These are phyloP conservation scores for Megaustenia siamemsis DNA, from an alignment of 2,888 invertebrate genomes.

Conservation along the genomic window DNA sequence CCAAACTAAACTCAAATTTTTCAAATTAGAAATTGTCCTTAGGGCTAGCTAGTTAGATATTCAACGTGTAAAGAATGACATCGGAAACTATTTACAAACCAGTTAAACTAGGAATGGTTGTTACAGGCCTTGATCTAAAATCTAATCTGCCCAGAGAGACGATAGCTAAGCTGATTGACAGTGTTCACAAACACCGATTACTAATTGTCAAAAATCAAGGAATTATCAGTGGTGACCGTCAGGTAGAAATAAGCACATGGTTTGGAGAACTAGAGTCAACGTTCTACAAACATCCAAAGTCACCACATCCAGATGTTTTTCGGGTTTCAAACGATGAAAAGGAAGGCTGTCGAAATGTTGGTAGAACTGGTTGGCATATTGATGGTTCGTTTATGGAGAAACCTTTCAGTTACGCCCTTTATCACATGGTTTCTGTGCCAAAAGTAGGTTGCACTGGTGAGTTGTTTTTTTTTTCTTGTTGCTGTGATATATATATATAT, in stretches of 20 bases:
- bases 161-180: constrained; percentile 66
- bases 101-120: constrained; percentile 66
- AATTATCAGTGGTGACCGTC: constrained; percentile 67
- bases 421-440: constrained; percentile 74
- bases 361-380: constrained; percentile 77
- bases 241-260: constrained; percentile 70
- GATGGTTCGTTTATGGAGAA: constrained; percentile 76
- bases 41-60: too few species aligned
- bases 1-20: too few species aligned
- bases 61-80: too few species aligned
- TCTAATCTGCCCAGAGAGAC: constrained; percentile 62
- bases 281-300: constrained; percentile 75
- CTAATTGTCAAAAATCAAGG: constrained; percentile 76
- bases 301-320: constrained; percentile 76
- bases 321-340: constrained; percentile 73
- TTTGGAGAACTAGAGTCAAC: constrained; percentile 76
- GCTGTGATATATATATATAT: too few species aligned
- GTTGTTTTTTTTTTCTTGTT: too few species aligned
- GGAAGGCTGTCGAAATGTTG: constrained; percentile 76
- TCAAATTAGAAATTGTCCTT: too few species aligned
- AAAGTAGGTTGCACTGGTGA: constrained; percentile 74
- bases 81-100: constrained; percentile 34
- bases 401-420: constrained; percentile 73
- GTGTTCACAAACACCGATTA: constrained; percentile 70
- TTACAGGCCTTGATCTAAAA: constrained; percentile 68